These are phyloP conservation scores for Scophthalmus maximus DNA, from an alignment of 2,113 vertebrate genomes.

Conservation along the genomic window DNA sequence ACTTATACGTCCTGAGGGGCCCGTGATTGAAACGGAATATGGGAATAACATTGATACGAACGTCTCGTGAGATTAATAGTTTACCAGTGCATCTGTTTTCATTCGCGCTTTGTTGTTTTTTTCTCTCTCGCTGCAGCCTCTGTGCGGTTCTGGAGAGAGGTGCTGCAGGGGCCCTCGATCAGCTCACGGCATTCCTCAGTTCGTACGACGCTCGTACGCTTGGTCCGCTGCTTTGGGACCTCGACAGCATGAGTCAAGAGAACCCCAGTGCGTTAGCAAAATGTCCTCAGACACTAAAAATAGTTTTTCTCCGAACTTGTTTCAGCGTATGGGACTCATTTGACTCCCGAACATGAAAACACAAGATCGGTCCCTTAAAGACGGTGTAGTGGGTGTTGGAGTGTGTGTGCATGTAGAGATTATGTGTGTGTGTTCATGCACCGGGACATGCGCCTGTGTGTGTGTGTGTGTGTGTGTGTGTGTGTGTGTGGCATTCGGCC, in stretches of 20 bases:
- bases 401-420: neutral
- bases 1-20: slow-evolving; percentile 14
- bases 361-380: slow-evolving; percentile 47
- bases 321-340: slow-evolving; percentile 70
- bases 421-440: neutral
- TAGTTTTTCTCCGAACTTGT: slow-evolving; percentile 53
- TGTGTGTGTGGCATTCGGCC: slow-evolving; percentile 34
- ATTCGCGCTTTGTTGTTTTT: slow-evolving; percentile 59
- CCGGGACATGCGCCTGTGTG: neutral
- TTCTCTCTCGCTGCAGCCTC: slow-evolving; percentile 37
- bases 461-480: slow-evolving; percentile 12
- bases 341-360: slow-evolving; percentile 62
- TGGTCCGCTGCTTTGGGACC: slow-evolving; percentile 18
- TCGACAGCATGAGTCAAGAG: slow-evolving; percentile 37
- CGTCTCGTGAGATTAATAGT: slow-evolving; percentile 49
- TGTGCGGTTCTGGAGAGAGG: slow-evolving; percentile 59
- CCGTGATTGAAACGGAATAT: slow-evolving; percentile 40
- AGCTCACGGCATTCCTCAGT: slow-evolving; percentile 46
- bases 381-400: slow-evolving; percentile 13
- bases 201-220: slow-evolving; percentile 5
- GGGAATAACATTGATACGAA: slow-evolving; percentile 33
- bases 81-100: slow-evolving; percentile 72
- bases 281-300: slow-evolving; percentile 68
- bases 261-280: slow-evolving; percentile 31
- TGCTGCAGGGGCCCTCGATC: slow-evolving; percentile 39